Conservation (phyloP, 2,888 invertebrate species). For the Thecocarcelia acutangulata region DNA sequence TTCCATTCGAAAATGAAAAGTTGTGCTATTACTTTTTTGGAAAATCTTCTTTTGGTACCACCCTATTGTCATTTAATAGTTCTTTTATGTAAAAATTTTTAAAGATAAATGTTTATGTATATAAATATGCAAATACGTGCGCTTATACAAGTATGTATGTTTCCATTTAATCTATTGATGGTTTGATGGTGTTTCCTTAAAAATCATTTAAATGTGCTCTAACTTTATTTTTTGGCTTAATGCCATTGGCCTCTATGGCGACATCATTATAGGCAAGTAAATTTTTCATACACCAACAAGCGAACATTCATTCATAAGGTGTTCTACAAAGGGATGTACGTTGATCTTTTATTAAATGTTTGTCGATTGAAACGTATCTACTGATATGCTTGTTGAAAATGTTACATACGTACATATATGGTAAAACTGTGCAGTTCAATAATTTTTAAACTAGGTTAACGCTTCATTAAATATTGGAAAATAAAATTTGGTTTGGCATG, state of each 20-base stretch:
- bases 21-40: no score
- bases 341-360: no score
- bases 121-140: no score
- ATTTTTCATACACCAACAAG: slow-evolving; percentile 14
- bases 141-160: no score
- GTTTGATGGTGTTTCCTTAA: slow-evolving; percentile 1
- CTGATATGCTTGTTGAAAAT: background rate
- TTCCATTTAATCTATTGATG: background rate
- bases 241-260: slow-evolving; percentile 67
- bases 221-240: slow-evolving; percentile 65
- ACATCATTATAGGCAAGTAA: slow-evolving; percentile 65
- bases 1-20: no score
- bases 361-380: background rate
- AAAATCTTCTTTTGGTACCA: no score
- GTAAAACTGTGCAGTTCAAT: slow-evolving; percentile 42
- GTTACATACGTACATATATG: slow-evolving; percentile 1
- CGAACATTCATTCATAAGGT: background rate
- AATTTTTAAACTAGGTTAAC: slow-evolving; percentile 65
- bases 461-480: slow-evolving; percentile 64
- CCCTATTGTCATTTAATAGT: no score
- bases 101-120: background rate
- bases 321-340: no score
- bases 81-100: no score
- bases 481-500: slow-evolving; percentile 49
- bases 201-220: slow-evolving; percentile 57